Conservation (phyloP, 2,113 vertebrate genomes). For the Bothrops jararaca region DNA sequence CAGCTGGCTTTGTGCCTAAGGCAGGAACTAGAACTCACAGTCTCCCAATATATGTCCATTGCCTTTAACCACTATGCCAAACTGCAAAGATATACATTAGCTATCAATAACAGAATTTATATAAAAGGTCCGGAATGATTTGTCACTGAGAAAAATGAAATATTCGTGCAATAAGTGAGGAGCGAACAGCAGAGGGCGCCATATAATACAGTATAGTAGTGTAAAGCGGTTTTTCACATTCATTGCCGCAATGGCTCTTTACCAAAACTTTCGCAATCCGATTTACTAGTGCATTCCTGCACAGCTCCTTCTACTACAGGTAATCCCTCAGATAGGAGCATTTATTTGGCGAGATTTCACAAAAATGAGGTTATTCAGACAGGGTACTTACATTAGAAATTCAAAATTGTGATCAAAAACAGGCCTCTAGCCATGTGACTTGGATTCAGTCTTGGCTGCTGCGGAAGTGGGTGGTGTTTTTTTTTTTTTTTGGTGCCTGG, state of each 20-base stretch:
- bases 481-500: too few relatives aligned
- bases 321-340: too few relatives aligned
- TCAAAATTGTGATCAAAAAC: too few relatives aligned
- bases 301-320: background rate
- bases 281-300: background rate
- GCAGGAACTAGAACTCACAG: background rate
- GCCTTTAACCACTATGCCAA: background rate
- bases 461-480: too few relatives aligned
- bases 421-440: too few relatives aligned
- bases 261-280: background rate
- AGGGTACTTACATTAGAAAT: too few relatives aligned
- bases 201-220: too few relatives aligned
- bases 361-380: too few relatives aligned
- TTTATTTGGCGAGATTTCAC: too few relatives aligned
- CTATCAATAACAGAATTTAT: background rate
- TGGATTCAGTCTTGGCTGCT: too few relatives aligned
- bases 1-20: background rate
- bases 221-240: background rate
- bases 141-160: background rate
- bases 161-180: background rate
- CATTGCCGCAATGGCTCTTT: background rate
- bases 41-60: background rate
- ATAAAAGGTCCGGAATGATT: background rate
- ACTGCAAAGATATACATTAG: background rate
- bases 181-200: slow-evolving; percentile 16